Conservation (phyloP, 2,888 invertebrate species). For the Allacma fusca region DNA sequence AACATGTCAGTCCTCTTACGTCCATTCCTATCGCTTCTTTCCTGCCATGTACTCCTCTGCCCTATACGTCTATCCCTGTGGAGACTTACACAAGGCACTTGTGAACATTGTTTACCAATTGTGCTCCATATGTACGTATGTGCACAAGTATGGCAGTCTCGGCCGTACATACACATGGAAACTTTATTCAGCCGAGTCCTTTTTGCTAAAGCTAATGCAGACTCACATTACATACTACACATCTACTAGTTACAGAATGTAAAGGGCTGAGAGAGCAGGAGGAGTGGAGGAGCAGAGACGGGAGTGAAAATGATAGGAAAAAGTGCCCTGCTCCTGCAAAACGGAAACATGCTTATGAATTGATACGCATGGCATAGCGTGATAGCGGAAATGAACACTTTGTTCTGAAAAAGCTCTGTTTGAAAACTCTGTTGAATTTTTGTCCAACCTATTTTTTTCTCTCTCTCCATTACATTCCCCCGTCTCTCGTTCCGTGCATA, state of each 20-base stretch:
- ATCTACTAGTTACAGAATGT: no score
- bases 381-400: constrained; percentile 60
- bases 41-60: background rate
- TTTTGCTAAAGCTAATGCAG: no score
- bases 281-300: background rate
- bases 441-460: constrained; percentile 3
- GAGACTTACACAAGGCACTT: background rate
- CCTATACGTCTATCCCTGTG: background rate
- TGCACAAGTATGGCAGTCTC: background rate
- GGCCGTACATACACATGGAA: no score
- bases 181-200: no score
- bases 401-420: constrained; percentile 45
- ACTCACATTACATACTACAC: no score
- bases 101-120: background rate
- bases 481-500: background rate
- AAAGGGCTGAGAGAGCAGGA: no score
- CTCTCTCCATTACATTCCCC: background rate
- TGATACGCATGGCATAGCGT: constrained; percentile 56
- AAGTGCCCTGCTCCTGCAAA: constrained; percentile 37
- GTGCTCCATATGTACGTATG: no score
- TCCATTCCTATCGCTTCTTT: background rate
- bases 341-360: constrained; percentile 61
- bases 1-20: background rate
- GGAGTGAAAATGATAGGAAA: constrained; percentile 37
- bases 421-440: constrained; percentile 29